phyloP scores from a whole-genome alignment of 2,113 vertebrate species.

The Phaethornis superciliosus region DNA sequence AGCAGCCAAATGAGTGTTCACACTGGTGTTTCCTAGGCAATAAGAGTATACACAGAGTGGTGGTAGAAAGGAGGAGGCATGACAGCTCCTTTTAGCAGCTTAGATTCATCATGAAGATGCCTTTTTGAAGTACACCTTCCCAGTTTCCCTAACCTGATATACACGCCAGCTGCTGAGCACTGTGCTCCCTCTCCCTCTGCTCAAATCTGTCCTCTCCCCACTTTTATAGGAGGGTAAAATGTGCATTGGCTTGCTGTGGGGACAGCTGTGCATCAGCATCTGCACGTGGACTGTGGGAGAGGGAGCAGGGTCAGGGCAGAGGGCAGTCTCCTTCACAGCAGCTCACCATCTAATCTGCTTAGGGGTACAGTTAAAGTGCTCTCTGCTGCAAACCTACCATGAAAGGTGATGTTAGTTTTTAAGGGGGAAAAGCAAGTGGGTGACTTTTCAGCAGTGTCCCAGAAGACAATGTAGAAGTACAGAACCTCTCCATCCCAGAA shows the following conservation, averaged over 20 bases:
- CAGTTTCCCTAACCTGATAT: neutral
- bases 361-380: neutral
- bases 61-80: neutral
- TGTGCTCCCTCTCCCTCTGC: neutral
- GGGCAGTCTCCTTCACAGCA: neutral
- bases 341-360: neutral
- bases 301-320: neutral
- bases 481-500: neutral
- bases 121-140: neutral
- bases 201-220: neutral
- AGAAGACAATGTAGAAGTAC: neutral
- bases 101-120: neutral
- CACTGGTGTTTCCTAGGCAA: slow-evolving; percentile 25
- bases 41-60: neutral
- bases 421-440: neutral
- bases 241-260: neutral
- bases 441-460: neutral
- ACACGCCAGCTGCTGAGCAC: neutral
- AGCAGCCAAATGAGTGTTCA: neutral
- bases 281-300: neutral
- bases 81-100: neutral
- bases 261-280: neutral
- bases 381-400: neutral
- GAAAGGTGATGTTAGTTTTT: neutral
- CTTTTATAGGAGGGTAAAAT: neutral